phyloP scores from a whole-genome alignment of 2,888 invertebrate genomes.

The Drosophila recens region DNA sequence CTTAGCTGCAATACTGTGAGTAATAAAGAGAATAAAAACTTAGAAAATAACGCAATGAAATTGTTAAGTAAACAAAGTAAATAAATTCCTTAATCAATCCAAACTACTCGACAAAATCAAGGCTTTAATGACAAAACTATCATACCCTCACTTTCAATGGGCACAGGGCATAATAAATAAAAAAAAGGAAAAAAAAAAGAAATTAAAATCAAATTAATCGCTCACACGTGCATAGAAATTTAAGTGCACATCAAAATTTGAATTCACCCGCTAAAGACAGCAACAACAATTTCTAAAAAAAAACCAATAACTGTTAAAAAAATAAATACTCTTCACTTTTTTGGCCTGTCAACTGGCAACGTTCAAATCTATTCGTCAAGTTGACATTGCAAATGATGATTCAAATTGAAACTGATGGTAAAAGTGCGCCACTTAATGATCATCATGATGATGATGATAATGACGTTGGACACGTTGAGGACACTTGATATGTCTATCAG shows the following conservation, averaged over 20 bases:
- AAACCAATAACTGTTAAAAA: constrained; percentile 11
- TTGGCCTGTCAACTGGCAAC: constrained; percentile 32
- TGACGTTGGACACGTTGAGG: constrained; percentile 39
- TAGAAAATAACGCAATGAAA: too few species aligned
- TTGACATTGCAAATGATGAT: constrained; percentile 42
- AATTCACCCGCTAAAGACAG: constrained; percentile 14
- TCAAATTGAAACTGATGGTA: constrained; percentile 38
- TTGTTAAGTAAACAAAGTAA: too few species aligned
- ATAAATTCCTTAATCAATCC: too few species aligned
- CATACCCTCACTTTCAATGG: not conserved
- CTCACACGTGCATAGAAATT: constrained; percentile 64
- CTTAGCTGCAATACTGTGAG: too few species aligned
- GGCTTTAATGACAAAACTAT: too few species aligned
- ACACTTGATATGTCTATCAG: constrained; percentile 75
- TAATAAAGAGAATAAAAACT: too few species aligned
- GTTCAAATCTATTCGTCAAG: constrained; percentile 12
- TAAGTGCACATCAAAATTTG: constrained; percentile 20
- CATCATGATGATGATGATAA: constrained; percentile 25
- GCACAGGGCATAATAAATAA: not conserved
- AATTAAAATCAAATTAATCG: constrained; percentile 66
- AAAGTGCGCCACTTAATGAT: constrained; percentile 38
- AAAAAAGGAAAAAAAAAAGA: not conserved
- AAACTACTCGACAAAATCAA: too few species aligned
- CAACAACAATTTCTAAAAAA: not conserved
- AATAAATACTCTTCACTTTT: constrained; percentile 10